Conservation (phyloP, 2,113 vertebrate species). For the Sinocyclocheilus rhinocerous region DNA sequence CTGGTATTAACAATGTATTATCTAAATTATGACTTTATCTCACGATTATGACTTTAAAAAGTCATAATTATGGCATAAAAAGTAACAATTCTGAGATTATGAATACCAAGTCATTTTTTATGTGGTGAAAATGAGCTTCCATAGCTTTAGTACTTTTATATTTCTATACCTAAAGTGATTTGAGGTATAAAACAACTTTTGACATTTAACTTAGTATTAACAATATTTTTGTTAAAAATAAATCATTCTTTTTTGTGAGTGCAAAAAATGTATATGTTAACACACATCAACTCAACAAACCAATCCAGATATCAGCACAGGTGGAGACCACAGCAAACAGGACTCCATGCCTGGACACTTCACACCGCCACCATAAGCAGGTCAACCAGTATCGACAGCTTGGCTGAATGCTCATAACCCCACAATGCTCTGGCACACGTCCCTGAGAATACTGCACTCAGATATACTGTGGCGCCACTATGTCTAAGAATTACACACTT, state of each 20-base stretch:
- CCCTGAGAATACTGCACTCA: background rate
- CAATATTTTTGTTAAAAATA: too few relatives aligned
- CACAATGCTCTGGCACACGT: background rate
- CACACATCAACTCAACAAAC: background rate
- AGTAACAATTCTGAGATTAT: too few relatives aligned
- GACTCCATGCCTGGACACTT: background rate
- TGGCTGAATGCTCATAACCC: constrained; percentile 19
- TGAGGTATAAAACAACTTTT: background rate
- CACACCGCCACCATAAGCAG: background rate
- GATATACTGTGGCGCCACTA: background rate
- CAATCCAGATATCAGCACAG: background rate
- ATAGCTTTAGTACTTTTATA: background rate
- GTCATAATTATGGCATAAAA: too few relatives aligned
- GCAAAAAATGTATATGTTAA: background rate
- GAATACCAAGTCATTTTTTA: too few relatives aligned
- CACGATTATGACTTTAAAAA: too few relatives aligned
- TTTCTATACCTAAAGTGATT: background rate
- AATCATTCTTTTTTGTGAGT: background rate
- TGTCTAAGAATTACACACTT: constrained; percentile 14
- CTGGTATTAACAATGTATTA: too few relatives aligned
- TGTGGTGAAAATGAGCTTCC: background rate
- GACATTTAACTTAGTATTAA: too few relatives aligned
- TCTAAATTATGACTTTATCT: too few relatives aligned
- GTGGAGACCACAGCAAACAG: background rate
- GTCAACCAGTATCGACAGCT: constrained; percentile 9